Percentiles rank a stretch among this genome's conserved stretches.
Evolutionary conservation across 2,888 invertebrate species (phyloP).

Genomic region (Molanna angustata): DNA sequence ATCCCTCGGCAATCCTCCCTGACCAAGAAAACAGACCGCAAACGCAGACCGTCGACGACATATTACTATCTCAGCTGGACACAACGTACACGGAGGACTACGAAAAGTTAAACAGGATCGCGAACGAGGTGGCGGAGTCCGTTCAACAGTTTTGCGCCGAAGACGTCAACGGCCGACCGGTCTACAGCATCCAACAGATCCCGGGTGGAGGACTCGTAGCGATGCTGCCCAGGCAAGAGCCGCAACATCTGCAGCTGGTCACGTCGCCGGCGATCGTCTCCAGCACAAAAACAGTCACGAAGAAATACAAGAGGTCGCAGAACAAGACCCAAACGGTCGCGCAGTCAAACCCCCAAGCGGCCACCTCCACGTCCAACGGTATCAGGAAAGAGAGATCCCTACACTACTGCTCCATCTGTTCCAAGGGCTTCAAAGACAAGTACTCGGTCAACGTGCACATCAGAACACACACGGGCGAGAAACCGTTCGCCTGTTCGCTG

Average conservation of each 20-base stretch:
- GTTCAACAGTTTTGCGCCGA: slow-evolving; percentile 68
- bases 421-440: slow-evolving; percentile 91
- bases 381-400: slow-evolving; percentile 82
- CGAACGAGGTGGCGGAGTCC: slow-evolving; percentile 76
- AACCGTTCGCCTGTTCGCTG: slow-evolving; percentile 91
- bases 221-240: slow-evolving; percentile 49
- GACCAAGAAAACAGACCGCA: slow-evolving; percentile 55
- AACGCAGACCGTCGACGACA: slow-evolving; percentile 66
- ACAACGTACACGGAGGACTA: slow-evolving; percentile 74
- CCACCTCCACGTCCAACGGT: slow-evolving; percentile 66
- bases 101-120: slow-evolving; percentile 80
- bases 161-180: slow-evolving; percentile 52
- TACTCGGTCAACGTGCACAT: slow-evolving; percentile 98
- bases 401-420: slow-evolving; percentile 91
- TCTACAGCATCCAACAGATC: slow-evolving; percentile 57
- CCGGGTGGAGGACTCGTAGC: slow-evolving; percentile 51
- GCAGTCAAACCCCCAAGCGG: slow-evolving; percentile 43
- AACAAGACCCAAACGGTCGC: slow-evolving; percentile 52
- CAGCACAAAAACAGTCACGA: slow-evolving; percentile 61
- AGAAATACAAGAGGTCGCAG: slow-evolving; percentile 69
- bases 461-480: slow-evolving; percentile 96
- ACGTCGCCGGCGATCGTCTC: slow-evolving; percentile 61
- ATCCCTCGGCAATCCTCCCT: slow-evolving; percentile 46
- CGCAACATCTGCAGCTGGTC: slow-evolving; percentile 54
- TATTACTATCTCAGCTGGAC: slow-evolving; percentile 66